phyloP scores from a whole-genome alignment of 2,797 vertebrate species.

The Amniataba percoides region DNA sequence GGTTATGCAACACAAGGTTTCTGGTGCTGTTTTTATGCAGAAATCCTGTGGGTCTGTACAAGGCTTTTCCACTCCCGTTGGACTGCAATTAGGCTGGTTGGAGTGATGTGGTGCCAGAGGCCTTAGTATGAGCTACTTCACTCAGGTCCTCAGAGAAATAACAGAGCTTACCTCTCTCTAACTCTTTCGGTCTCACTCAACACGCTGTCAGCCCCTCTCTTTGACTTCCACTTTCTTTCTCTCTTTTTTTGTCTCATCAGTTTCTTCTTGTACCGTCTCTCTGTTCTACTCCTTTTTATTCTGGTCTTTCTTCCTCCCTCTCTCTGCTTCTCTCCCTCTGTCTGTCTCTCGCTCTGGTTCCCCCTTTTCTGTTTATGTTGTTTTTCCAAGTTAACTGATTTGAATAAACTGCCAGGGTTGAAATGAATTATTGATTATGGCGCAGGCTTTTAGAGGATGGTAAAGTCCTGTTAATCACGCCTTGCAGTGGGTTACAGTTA shows the following conservation, averaged over 20 bases:
- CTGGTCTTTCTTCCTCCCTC: constrained; percentile 25
- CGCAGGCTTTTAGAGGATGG: constrained; percentile 67
- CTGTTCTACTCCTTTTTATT: constrained; percentile 31
- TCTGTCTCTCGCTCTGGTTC: constrained; percentile 27
- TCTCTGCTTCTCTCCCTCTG: constrained; percentile 12
- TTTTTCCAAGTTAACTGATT: constrained; percentile 74
- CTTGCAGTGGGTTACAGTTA: constrained; percentile 67
- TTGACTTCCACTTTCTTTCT: constrained; percentile 56
- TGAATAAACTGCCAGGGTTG: constrained; percentile 81
- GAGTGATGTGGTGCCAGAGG: constrained; percentile 84
- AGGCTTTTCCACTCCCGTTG: constrained; percentile 79
- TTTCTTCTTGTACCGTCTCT: constrained; percentile 35
- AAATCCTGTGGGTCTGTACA: constrained; percentile 75
- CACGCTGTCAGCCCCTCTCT: constrained; percentile 53
- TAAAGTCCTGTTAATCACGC: constrained; percentile 73
- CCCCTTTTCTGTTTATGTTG: constrained; percentile 64
- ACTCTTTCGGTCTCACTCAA: constrained; percentile 68
- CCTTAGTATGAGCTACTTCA: constrained; percentile 82
- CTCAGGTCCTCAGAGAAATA: constrained; percentile 79
- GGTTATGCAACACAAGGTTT: constrained; percentile 70
- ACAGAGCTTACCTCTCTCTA: constrained; percentile 75
- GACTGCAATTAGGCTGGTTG: constrained; percentile 82
- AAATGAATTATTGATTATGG: constrained; percentile 84
- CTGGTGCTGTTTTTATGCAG: constrained; percentile 73
- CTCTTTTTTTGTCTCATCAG: constrained; percentile 30